phyloP scores from a whole-genome alignment of 2,888 invertebrate species.

The Drosophila neonasuta region DNA sequence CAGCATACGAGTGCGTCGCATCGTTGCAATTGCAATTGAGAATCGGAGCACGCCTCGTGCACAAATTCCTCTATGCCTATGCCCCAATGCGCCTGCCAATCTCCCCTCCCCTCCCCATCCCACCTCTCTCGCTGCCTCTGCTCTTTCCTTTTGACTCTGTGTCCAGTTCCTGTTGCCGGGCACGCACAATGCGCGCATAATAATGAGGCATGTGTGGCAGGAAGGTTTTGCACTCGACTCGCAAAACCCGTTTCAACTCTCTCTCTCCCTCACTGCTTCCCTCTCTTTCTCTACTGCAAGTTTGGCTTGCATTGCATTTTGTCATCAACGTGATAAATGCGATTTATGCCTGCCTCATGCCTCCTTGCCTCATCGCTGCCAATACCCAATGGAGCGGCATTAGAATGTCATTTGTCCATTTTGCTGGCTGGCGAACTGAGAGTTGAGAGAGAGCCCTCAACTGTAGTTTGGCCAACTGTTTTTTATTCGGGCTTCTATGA shows the following conservation, averaged over 20 bases:
- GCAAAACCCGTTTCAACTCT: background rate
- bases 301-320: slow-evolving; percentile 59
- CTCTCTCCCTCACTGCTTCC: no score
- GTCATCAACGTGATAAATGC: slow-evolving; percentile 71
- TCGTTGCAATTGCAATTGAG: slow-evolving; percentile 67
- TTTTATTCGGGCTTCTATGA: slow-evolving; percentile 29
- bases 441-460: slow-evolving; percentile 28
- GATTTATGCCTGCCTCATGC: slow-evolving; percentile 45
- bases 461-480: slow-evolving; percentile 34
- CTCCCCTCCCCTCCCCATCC: background rate
- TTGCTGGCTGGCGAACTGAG: background rate
- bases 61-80: slow-evolving; percentile 68
- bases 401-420: slow-evolving; percentile 66
- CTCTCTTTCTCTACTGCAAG: slow-evolving; percentile 3
- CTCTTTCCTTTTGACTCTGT: slow-evolving; percentile 12
- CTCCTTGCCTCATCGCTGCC: slow-evolving; percentile 6
- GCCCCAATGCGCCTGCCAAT: slow-evolving; percentile 16
- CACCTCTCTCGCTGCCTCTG: background rate
- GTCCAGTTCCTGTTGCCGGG: slow-evolving; percentile 69
- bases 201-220: slow-evolving; percentile 57
- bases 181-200: slow-evolving; percentile 78
- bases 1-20: slow-evolving; percentile 34
- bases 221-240: slow-evolving; percentile 3
- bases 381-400: slow-evolving; percentile 55
- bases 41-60: slow-evolving; percentile 74